These are phyloP conservation scores for Eupeodes luniger DNA, from an alignment of 2,888 invertebrate species.

Conservation along the genomic window DNA sequence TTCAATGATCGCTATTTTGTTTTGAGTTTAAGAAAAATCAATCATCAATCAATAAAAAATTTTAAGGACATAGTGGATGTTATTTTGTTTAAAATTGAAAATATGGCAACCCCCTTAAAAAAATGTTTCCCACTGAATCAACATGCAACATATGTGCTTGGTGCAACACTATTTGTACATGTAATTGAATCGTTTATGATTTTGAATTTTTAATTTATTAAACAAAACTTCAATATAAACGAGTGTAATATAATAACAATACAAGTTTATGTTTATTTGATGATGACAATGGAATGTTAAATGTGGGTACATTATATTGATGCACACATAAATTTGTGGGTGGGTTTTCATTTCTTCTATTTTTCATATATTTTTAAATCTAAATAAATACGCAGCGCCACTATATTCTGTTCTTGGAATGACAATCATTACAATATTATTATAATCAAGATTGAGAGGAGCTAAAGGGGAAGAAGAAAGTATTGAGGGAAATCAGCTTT, in stretches of 20 bases:
- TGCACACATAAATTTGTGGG: constrained; percentile 49
- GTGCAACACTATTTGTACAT: constrained; percentile 58
- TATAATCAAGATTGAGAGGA: not conserved
- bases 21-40: too few species aligned
- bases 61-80: not conserved
- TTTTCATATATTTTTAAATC: not conserved
- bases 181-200: constrained; percentile 74
- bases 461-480: not conserved
- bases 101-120: not conserved
- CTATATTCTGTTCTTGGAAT: constrained; percentile 54
- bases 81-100: not conserved
- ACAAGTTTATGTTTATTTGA: constrained; percentile 58
- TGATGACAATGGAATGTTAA: constrained; percentile 45
- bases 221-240: not conserved
- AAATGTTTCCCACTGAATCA: constrained; percentile 21
- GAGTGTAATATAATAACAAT: constrained; percentile 15
- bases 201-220: constrained; percentile 65
- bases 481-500: not conserved
- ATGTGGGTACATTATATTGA: constrained; percentile 33
- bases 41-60: too few species aligned
- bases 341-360: constrained; percentile 20
- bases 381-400: constrained; percentile 34
- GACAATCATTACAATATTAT: constrained; percentile 46
- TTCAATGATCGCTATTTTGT: too few species aligned
- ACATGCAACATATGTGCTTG: constrained; percentile 56